phyloP scores from a whole-genome alignment of 2,113 vertebrate species.

The Laticauda laticaudata region DNA sequence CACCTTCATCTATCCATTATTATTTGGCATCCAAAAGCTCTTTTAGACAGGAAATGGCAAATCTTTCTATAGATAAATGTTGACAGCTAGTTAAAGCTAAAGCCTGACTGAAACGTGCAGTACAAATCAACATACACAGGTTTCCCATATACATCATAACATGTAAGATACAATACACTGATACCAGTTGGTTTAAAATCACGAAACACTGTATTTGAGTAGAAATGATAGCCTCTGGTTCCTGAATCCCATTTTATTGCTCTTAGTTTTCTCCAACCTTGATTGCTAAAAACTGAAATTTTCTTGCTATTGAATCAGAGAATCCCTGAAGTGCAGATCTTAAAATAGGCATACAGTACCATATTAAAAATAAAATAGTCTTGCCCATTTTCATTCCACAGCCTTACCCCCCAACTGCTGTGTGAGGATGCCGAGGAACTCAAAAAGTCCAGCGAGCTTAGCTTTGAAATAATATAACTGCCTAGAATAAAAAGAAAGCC shows the following conservation, averaged over 20 bases:
- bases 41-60: neutral
- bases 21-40: neutral
- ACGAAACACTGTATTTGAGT: neutral
- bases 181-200: neutral
- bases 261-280: neutral
- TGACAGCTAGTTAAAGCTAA: neutral
- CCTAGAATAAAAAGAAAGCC: neutral
- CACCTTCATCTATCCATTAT: neutral
- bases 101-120: neutral
- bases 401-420: neutral
- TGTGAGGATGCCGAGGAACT: neutral
- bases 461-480: neutral
- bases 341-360: neutral
- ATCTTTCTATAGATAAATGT: neutral
- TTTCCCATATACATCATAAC: neutral
- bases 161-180: neutral
- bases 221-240: neutral
- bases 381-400: neutral
- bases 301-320: neutral
- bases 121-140: neutral
- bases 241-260: neutral
- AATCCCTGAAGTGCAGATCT: neutral
- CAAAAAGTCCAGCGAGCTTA: neutral
- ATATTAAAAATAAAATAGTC: neutral
- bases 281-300: neutral